Base-by-base conservation (phyloP, 2,888 invertebrate genomes). In the Eustalomyia histrio region DNA sequence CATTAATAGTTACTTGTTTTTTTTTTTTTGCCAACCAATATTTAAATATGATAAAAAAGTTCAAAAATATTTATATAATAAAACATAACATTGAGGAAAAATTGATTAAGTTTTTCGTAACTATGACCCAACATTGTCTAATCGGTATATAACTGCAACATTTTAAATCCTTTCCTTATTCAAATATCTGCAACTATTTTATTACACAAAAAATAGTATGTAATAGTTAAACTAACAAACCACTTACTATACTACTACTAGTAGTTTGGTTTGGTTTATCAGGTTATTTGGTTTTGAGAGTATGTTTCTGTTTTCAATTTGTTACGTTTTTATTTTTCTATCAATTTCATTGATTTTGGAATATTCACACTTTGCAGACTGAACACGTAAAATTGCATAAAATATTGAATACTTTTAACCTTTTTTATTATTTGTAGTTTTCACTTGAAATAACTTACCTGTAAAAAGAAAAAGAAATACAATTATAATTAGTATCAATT, bases 311-410 rank as follows among this genome's bases (percentile, higher is more conserved):
- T 9, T 47, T 17, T 16, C 14, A 65, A 65, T 50, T 73, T 50
- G 17, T 55, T 55, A 24, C 7, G 39, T 24, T 53, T 55, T 21
- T 17, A 33, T 43, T 17, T 12, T 39, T 12, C 39, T 8, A 35
- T 35, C 35, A 2, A 39, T 29, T 6, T 6, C 29, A 29, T 12
- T 39, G 39, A 29, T 6, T 39, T 39, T 39, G 1, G 39, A 12
- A 12, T 12, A 39, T 39, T 39, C 1, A 39, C 39, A 39, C 2
- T 39, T 39, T 39, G 10, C 12, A 75, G 68, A 68, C 47, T 21
- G 50, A 65, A 39, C 79, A 79, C 73, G 79, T 79, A 71, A 75
- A 71, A 55, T 75, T 79, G 65, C 75, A 71, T 61, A 65, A 79
- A 71, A 63, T 79, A 50, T 64, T 35, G 55, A 58, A 63, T 80